Percentiles rank a stretch among this genome's conserved stretches.
phyloP scores from a whole-genome alignment of 2,113 vertebrate genomes.

The Hemichromis elongatus region DNA sequence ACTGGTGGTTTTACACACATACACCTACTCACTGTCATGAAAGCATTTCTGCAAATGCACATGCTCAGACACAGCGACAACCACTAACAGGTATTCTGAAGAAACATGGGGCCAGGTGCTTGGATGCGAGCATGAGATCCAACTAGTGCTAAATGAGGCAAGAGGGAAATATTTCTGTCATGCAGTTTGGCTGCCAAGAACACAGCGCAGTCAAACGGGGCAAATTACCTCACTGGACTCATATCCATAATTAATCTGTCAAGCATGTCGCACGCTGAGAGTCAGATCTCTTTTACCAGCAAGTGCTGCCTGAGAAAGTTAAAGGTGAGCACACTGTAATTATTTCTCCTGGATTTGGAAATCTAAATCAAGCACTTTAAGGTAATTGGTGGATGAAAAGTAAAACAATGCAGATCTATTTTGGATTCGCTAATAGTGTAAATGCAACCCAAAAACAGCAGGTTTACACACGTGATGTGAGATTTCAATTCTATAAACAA shows the following conservation, averaged over 20 bases:
- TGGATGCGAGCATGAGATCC: conserved; percentile 15
- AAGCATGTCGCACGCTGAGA: conserved; percentile 46
- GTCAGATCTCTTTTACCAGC: conserved; percentile 41
- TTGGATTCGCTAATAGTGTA: neutral
- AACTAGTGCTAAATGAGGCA: conserved; percentile 51
- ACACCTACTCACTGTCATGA: conserved; percentile 75
- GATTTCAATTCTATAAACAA: conserved; percentile 3
- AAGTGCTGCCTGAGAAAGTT: conserved; percentile 28
- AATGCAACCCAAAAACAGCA: conserved; percentile 7
- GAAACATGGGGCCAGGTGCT: conserved; percentile 40
- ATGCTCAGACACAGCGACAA: conserved; percentile 57
- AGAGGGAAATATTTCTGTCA: conserved; percentile 49
- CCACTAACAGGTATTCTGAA: conserved; percentile 59
- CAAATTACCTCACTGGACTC: conserved; percentile 58
- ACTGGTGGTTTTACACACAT: conserved; percentile 74
- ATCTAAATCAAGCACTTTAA: conserved; percentile 17
- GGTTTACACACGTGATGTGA: neutral
- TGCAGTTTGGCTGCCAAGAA: conserved; percentile 44
- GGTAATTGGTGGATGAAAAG: neutral
- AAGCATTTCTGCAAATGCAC: conserved; percentile 67
- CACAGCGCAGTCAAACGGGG: conserved; percentile 56
- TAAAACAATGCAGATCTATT: neutral
- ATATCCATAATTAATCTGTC: conserved; percentile 63
- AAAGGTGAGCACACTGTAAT: conserved; percentile 23
- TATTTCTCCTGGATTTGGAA: conserved; percentile 21